phyloP scores from a whole-genome alignment of 1,140 invertebrate genomes.

The Telenomus remus region DNA sequence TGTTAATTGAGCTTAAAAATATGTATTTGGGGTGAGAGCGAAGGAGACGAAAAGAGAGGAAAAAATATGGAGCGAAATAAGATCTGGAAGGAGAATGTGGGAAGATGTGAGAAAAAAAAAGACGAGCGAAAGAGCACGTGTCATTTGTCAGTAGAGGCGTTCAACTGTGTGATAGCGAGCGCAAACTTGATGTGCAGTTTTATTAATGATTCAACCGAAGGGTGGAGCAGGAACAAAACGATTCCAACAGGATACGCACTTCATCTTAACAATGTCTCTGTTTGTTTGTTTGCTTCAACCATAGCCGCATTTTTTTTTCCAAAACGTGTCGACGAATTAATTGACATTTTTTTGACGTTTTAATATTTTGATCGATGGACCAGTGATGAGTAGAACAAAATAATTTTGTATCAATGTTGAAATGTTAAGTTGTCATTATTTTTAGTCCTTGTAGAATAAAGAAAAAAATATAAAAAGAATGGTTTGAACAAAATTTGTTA shows the following conservation, averaged over 20 bases:
- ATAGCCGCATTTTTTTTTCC: conserved; percentile 11
- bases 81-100: conserved; percentile 23
- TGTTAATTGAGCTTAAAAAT: conserved; percentile 56
- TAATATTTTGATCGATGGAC: conserved; percentile 5
- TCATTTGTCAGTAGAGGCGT: conserved; percentile 56
- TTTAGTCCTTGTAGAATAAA: too few species aligned
- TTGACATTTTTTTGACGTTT: conserved; percentile 6
- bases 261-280: conserved; percentile 42
- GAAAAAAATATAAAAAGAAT: too few species aligned
- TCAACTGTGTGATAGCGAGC: conserved; percentile 52
- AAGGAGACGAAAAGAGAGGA: conserved; percentile 17
- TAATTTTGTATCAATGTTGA: too few species aligned
- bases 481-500: too few species aligned
- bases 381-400: neutral
- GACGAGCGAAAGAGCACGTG: conserved; percentile 42
- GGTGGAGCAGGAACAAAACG: conserved; percentile 44
- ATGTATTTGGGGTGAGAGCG: conserved; percentile 27
- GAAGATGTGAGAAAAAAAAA: conserved; percentile 40
- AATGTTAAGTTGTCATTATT: too few species aligned
- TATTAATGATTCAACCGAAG: conserved; percentile 48
- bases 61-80: conserved; percentile 24
- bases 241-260: conserved; percentile 30
- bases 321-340: conserved; percentile 31
- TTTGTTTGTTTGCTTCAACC: conserved; percentile 32
- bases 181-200: conserved; percentile 52